Evolutionary conservation across 2,888 invertebrate species (phyloP).

Genomic region (Allophyes oxyacanthae): DNA sequence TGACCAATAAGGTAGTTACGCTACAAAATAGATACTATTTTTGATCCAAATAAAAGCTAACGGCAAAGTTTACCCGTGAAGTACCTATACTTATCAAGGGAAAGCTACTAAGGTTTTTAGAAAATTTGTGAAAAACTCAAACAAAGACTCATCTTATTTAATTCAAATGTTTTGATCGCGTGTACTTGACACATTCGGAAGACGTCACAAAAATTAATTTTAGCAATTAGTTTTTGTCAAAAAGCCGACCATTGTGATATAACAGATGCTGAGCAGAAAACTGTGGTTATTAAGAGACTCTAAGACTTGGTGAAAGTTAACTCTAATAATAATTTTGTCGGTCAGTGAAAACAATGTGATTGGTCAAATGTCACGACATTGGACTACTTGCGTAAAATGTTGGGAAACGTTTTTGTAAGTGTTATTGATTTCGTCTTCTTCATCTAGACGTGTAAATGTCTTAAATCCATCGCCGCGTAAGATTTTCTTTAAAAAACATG

Average conservation of each 20-base stretch:
- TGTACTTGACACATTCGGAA: slow-evolving; percentile 49
- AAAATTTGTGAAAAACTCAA: slow-evolving; percentile 13
- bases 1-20: no score
- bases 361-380: slow-evolving; percentile 53
- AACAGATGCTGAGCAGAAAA: slow-evolving; percentile 44
- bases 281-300: slow-evolving; percentile 3
- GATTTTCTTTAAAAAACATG: no score
- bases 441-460: no score
- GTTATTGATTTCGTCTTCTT: no score
- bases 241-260: slow-evolving; percentile 49
- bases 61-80: no score
- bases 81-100: neutral
- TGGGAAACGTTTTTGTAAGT: slow-evolving; percentile 1
- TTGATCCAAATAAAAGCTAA: no score
- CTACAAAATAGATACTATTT: no score
- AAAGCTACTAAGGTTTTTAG: slow-evolving; percentile 2
- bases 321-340: slow-evolving; percentile 35
- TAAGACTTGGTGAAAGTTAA: slow-evolving; percentile 39
- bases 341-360: slow-evolving; percentile 52
- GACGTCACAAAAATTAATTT: slow-evolving; percentile 41
- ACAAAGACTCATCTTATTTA: slow-evolving; percentile 18
- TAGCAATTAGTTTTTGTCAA: slow-evolving; percentile 57
- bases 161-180: slow-evolving; percentile 29
- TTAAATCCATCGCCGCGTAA: no score
- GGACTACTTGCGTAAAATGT: slow-evolving; percentile 12